These are phyloP conservation scores for Poicephalus gulielmi DNA, from an alignment of 2,113 vertebrate genomes.

Conservation along the genomic window DNA sequence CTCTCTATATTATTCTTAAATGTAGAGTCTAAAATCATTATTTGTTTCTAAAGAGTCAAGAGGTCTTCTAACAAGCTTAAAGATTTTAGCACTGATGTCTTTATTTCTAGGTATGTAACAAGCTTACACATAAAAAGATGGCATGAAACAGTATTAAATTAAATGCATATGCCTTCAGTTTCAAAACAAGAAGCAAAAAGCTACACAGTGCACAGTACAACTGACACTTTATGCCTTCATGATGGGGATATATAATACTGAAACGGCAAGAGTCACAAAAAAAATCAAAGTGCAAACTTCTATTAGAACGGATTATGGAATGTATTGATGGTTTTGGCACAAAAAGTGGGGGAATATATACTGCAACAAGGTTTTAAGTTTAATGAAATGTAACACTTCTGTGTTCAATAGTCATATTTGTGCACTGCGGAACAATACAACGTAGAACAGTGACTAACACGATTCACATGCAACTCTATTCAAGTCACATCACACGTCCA, in stretches of 20 bases:
- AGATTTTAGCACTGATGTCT: not conserved
- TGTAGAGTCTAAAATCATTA: not conserved
- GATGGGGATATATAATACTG: conserved; percentile 58
- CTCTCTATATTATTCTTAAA: not conserved
- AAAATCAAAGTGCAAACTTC: conserved; percentile 61
- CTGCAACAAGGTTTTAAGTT: conserved; percentile 28
- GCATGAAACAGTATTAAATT: not conserved
- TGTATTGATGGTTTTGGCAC: conserved; percentile 76
- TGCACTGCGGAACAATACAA: conserved; percentile 65
- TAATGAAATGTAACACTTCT: conserved; percentile 39
- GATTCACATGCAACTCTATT: conserved; percentile 68
- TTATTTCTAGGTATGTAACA: not conserved
- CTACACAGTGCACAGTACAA: conserved; percentile 49
- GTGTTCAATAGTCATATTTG: conserved; percentile 56
- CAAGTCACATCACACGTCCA: conserved; percentile 63
- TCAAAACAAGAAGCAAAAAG: conserved; percentile 40
- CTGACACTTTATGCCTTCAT: conserved; percentile 78
- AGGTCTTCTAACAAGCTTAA: not conserved
- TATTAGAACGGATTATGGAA: conserved; percentile 59
- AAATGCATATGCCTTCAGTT: not conserved
- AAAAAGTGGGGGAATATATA: conserved; percentile 59
- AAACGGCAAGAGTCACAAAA: conserved; percentile 63
- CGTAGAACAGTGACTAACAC: conserved; percentile 62
- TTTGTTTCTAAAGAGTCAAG: not conserved
- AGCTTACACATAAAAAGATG: not conserved